phyloP scores from a whole-genome alignment of 2,797 vertebrate species.

The Falco biarmicus region DNA sequence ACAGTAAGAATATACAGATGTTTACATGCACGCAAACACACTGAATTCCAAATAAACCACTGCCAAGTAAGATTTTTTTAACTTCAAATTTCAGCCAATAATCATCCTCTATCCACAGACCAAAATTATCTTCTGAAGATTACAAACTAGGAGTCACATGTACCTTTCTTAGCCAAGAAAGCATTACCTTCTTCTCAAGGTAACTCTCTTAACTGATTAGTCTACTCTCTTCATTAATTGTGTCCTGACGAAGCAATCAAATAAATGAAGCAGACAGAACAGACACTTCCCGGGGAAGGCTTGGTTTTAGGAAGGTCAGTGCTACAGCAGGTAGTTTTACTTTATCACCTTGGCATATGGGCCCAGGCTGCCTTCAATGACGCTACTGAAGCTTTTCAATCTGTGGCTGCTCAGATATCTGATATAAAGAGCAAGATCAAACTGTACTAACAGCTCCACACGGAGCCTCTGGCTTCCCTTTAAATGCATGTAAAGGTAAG shows the following conservation, averaged over 20 bases:
- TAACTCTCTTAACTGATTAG: neutral
- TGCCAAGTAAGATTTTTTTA: neutral
- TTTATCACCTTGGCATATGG: rapidly evolving
- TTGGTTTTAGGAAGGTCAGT: neutral
- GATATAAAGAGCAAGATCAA: neutral
- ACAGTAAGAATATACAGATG: neutral
- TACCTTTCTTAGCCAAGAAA: neutral
- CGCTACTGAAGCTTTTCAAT: neutral
- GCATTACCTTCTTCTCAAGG: neutral
- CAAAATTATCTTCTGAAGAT: neutral
- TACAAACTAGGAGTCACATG: neutral
- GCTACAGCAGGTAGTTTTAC: neutral
- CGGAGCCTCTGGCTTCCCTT: neutral
- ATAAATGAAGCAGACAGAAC: neutral
- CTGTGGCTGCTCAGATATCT: neutral
- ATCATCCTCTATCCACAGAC: neutral
- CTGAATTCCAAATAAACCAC: neutral
- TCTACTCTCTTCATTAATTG: neutral
- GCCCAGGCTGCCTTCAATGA: neutral
- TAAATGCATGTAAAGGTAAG: rapidly evolving
- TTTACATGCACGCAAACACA: neutral
- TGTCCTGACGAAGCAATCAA: neutral
- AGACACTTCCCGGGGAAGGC: rapidly evolving
- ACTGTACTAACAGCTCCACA: rapidly evolving
- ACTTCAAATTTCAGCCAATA: conserved; percentile 25